Base-by-base conservation (phyloP, 2,797 vertebrate species). In the Champsocephalus gunnari region DNA sequence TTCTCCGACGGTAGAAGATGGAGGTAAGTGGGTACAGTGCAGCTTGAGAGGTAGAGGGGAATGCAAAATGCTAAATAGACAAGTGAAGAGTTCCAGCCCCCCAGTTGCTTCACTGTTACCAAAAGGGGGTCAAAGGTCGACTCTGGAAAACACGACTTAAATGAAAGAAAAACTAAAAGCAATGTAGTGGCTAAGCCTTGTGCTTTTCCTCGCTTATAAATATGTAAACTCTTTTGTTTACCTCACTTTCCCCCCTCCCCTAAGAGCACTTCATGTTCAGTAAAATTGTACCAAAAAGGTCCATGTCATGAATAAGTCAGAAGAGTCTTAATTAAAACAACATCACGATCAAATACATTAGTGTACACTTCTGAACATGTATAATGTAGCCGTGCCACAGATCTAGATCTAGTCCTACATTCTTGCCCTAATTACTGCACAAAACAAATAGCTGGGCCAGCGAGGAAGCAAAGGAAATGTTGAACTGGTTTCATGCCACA, bases 301-400 rank as follows among this genome's bases (percentile, higher is more conserved):
- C 80, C 87, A 85, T 56, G 3, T 53, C 80, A 93, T 94, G 87
- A 94, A 94, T 92, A 93, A 93, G 76, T 94, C 87, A 92, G 69
- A 74, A 63, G 64, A 84, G 74, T 67, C 12, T 61, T 77, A 78
- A 86, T 85, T 77, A 73, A 66, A 89, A 66, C 62, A 71, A 19
- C 48, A 64, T 43, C 48, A 69, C 56, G 61, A 77, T 81, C 64
- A 81, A 67, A 67, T 6, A 51, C 48, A 56, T 57, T 38, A 79
- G 58, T 59, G 80, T 54, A 71, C 61, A 53, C 49, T 19, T 34
- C 53, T 81, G 59, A 68, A 85, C 67, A 78, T 68, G 50, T 56
- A 49, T 50, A 68, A 65, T 64, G 79, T 75, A 53, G 66, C 79
- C 61, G 66, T 68, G 83, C 73, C 83, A 78, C 71, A 47, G 56